Base-by-base conservation (phyloP, 1,140 invertebrate genomes). In the Drosophila funebris region DNA sequence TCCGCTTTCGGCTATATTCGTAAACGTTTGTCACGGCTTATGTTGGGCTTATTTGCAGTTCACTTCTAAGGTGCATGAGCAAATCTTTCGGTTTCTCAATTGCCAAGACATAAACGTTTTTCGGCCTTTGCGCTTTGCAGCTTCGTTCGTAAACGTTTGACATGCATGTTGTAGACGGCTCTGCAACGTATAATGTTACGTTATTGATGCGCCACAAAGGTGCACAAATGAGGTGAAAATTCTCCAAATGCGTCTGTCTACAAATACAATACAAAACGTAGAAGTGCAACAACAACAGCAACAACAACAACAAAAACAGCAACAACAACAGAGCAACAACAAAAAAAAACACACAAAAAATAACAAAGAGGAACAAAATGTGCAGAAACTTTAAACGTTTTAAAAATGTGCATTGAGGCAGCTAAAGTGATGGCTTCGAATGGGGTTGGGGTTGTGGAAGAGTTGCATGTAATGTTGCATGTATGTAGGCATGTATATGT, bases 141-240 rank as follows among this genome's bases (percentile, higher is more conserved):
- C 14, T 4, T 7, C 14, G 33, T 66, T 57, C 63, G 39, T 37
- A 33, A 46, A 48, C 9, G 50, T 56, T 46, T 36, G 3, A 3
- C 33, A 13, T 4, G n/a, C 33, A 4, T 27, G 24, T 27, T 27
- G 4, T 0, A 24, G 22, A 4, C 4, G 22, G 22, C 22, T 24
- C 36, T 11, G 14, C 33, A 39, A 22, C 43, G 9, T n/a, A 46
- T 24, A n/a, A n/a, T n/a, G n/a, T n/a, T n/a, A 4, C 7, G 14
- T 29, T 48, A 24, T 57, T 36, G 52, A 62, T 74, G 72, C 58
- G 60, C 20, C 33, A 18, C 41, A 73, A 78, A 70, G 60, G 64
- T 61, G 56, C 66, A 53, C 64, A 72, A 80, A 80, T 72, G 66
- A 80, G 68, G 72, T 67, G 60, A 80, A 80, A 80, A 24, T 79